A percentile compares a stretch with the other conserved stretches of the same genome.
These are phyloP conservation scores for Eupeodes latifasciatus DNA, from an alignment of 2,888 invertebrate species.

Conservation along the genomic window DNA sequence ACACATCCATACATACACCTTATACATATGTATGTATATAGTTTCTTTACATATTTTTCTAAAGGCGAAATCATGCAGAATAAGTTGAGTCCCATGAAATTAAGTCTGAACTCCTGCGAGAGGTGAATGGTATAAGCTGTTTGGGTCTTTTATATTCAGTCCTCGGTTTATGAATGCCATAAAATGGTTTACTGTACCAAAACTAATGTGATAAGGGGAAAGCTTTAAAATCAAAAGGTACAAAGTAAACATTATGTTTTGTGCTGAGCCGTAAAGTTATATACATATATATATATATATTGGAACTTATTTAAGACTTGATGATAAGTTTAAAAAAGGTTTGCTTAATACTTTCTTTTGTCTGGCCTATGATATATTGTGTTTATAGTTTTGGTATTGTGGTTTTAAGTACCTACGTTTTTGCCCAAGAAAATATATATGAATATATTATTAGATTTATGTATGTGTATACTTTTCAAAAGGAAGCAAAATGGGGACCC, in stretches of 20 bases:
- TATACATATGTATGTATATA: no score
- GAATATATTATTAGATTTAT: no score
- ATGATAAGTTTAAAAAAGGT: slow-evolving; percentile 29
- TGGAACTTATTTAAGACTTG: slow-evolving; percentile 26
- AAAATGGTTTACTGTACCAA: slow-evolving; percentile 29
- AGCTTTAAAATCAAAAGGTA: slow-evolving; percentile 31
- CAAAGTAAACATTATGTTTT: slow-evolving; percentile 32
- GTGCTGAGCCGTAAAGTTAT: slow-evolving; percentile 22
- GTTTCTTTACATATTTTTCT: neutral
- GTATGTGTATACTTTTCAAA: no score
- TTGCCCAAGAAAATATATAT: neutral
- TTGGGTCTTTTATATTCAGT: slow-evolving; percentile 34
- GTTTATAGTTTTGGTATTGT: neutral
- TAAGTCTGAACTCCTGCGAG: slow-evolving; percentile 28
- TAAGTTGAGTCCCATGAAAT: slow-evolving; percentile 37
- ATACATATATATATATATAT: neutral
- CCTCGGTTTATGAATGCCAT: slow-evolving; percentile 26
- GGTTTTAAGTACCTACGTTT: neutral
- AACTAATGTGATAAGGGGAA: slow-evolving; percentile 29
- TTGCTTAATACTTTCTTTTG: neutral
- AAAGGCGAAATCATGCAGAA: slow-evolving; percentile 33
- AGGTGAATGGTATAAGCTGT: slow-evolving; percentile 13
- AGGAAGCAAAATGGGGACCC: no score
- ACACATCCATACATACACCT: neutral
- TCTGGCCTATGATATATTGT: neutral